Percentiles rank a stretch among this genome's conserved stretches.
Evolutionary conservation across 2,113 vertebrate species (phyloP).

Genomic region (Elephantulus edwardii): DNA sequence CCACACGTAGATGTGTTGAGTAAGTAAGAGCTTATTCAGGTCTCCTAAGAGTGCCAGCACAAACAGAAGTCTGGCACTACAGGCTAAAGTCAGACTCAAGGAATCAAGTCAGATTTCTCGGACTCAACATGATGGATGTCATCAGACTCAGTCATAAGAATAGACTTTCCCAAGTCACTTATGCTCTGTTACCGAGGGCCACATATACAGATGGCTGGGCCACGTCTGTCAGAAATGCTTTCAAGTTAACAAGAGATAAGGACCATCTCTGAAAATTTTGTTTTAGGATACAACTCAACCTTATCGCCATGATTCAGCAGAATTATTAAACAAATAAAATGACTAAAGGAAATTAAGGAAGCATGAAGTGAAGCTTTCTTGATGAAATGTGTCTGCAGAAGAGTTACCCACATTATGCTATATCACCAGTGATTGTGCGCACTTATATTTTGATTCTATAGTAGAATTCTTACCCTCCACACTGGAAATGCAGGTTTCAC

Average conservation of each 20-base stretch:
- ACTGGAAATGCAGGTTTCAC: neutral
- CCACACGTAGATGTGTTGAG: neutral
- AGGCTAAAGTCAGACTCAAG: too few species aligned
- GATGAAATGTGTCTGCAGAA: neutral
- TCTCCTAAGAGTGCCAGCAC: constrained; percentile 20
- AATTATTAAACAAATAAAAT: neutral
- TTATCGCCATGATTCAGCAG: neutral
- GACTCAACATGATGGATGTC: neutral
- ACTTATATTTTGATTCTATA: neutral
- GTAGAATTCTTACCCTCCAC: neutral
- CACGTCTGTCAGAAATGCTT: neutral
- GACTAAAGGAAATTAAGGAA: neutral
- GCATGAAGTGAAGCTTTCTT: neutral
- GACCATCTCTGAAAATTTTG: neutral
- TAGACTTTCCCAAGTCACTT: neutral
- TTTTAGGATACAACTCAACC: neutral
- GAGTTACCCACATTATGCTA: too few species aligned
- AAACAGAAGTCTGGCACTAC: constrained; percentile 65
- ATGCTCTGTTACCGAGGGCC: neutral
- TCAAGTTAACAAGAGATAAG: neutral
- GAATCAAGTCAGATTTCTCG: constrained; percentile 11
- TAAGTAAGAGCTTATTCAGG: neutral
- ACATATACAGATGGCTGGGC: fast-evolving
- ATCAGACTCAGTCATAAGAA: neutral
- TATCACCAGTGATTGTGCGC: too few species aligned